Evolutionary conservation across 2,888 invertebrate genomes (phyloP), one percentile per base, ranked within the genome.

Genomic region (Tridacna gigas): DNA sequence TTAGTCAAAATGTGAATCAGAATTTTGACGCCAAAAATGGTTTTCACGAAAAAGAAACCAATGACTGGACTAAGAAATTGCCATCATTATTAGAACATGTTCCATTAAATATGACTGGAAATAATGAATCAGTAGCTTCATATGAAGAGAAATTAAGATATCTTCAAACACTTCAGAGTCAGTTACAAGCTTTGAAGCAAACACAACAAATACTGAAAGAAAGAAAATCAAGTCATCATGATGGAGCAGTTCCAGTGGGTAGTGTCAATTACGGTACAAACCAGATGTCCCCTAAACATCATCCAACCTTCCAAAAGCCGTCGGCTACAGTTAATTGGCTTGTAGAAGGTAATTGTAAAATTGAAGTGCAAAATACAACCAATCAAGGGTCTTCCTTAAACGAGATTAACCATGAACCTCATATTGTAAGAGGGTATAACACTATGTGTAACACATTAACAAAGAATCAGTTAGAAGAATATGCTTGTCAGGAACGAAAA

Each of bases 131-230:
- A 11, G 15, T 47, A 25, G 20, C n/a, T 51, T 51, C 75, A 5
- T 63, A 82, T 75, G 80, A 86, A 65, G 76, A 82, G 4, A 82
- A 80, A 75, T 47, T 86, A 22, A 67, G 63, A 11, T 79, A 86
- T 48, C 78, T 86, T 0, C 82, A 86, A 22, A 78, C 75, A 74
- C 74, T 86, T 25, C 82, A 86, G 47, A 73, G 63, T 28, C 86
- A 82, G 63, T 61, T 86, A n/a, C 77, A 82, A 15, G 78, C 77
- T 28, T 45, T 86, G 60, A 82, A 86, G 67, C 75, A 65, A 66
- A 86, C 77, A 76, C 82, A 86, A 47, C 79, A 74, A 45, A 18
- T 77, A 12, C 45, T 82, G 28, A 84, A 82, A 71, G 67, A 84
- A 26, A 61, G 78, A 56, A 82, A 84, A 47, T 26, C 71, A 51